A percentile compares a stretch with the other conserved stretches of the same genome.
Conservation (phyloP, 2,113 vertebrate genomes). For the Petaurus breviceps region DNA sequence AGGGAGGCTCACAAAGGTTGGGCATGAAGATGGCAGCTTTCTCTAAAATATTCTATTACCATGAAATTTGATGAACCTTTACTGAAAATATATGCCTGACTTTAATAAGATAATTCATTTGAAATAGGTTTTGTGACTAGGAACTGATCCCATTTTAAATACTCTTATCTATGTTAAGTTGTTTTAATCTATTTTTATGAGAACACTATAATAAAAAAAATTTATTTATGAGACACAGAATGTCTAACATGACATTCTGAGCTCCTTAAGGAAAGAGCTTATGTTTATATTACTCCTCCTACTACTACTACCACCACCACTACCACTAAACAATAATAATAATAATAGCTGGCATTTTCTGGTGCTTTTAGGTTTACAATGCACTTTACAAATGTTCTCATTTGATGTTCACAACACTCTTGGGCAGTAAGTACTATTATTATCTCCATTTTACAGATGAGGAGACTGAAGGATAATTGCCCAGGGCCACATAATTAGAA, state of each 20-base stretch:
- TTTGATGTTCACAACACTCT: neutral
- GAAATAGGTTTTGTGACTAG: constrained; percentile 47
- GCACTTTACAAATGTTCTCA: neutral
- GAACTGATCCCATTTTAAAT: constrained; percentile 60
- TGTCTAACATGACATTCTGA: neutral
- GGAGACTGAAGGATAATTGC: neutral
- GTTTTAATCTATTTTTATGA: neutral
- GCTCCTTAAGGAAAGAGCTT: neutral
- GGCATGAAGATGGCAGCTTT: constrained; percentile 17
- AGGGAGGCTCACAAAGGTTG: no score
- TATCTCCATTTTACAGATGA: no score
- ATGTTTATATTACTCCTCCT: neutral
- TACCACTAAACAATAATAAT: neutral
- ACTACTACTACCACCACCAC: neutral
- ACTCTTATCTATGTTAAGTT: neutral
- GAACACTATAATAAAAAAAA: no score
- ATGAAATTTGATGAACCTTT: constrained; percentile 68
- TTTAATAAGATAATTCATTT: constrained; percentile 66
- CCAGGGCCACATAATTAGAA: neutral
- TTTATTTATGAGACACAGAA: no score
- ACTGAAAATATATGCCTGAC: constrained; percentile 63
- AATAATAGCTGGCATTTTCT: neutral
- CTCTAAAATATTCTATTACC: constrained; percentile 67
- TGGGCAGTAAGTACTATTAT: no score
- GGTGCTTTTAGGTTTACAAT: neutral